Base-by-base conservation (phyloP, 2,888 invertebrate species). In the Polyommatus iphigenia region DNA sequence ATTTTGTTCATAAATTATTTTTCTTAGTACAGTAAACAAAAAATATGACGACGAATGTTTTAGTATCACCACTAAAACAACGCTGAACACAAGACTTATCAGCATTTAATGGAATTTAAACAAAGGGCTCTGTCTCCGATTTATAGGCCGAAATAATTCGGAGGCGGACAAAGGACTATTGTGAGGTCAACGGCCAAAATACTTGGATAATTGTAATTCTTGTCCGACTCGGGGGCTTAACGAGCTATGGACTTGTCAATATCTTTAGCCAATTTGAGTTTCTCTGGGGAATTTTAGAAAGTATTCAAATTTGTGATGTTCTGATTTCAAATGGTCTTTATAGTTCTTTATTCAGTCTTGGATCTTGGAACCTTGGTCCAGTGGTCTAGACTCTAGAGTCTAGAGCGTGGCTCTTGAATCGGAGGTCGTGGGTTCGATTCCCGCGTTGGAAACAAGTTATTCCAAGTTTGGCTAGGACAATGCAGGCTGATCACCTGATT, bases 91-190 rank as follows among this genome's bases (percentile, higher is more conserved):
- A 41, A 3, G 15, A 67, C 46, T 41, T 46, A 29, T 36, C 10
- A 59, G 20, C 59, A 41, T 59, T 29, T 10, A 20, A 54, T 20
- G 15, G n/a, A 57, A 76, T 76, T 73, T 15, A 15, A 73, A 24
- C 73, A 73, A 73, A 50, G 50, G 20, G 50, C 50, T 13, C 73
- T 73, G n/a, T 73, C 46, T 73, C 46, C 67, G 29, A 67, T 67
- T 67, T 67, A 15, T 67, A 29, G 67, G 67, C 67, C 67, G 67
- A 67, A 67, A 67, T 67, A 67, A 67, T 54, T 50, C 15, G 18
- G 3, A 32, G n/a, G 10, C 24, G 50, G 54, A 81, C 78, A 80
- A 80, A 80, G 78, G 79, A 73, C 79, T 77, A 76, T 79, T 78
- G 79, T 79, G 54, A 71, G 78, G 78, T 78, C 78, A 76, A 78